Base-by-base conservation (phyloP, 2,888 invertebrate species). In the Melitaea athalia region DNA sequence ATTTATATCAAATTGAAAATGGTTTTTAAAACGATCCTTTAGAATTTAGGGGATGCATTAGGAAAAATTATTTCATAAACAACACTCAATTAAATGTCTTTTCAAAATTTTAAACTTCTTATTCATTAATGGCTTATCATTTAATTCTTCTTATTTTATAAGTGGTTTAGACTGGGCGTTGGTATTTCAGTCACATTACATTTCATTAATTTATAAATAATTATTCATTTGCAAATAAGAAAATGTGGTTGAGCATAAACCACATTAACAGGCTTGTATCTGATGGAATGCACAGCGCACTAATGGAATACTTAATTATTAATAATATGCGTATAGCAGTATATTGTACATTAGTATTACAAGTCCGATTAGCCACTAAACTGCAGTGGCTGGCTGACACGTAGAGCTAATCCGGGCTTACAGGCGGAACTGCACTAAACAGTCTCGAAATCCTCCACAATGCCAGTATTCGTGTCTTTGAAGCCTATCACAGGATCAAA, bases 401-500 rank as follows among this genome's bases (percentile, higher is more conserved):
- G 85, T 81, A 77, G 79, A 78, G 79, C 77, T 76, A 86, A 89
- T 89, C 89, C 84, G 52, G 74, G 89, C 84, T 90, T 89, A 90
- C 86, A 82, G 75, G 80, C 79, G 79, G 79, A 81, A 81, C 85
- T 80, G 83, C 78, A 81, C 85, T 86, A 84, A 87, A 86, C 85
- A 86, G 83, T 80, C 74, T 72, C 76, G 80, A 83, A 85, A 84
- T 85, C 84, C 85, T 79, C 81, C 76, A 82, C 87, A 85, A 81
- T 83, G 85, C 84, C 78, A 82, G 81, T 78, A 84, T 83, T 80
- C 91, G 89, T 90, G 91, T 88, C 88, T 88, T 89, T 86, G 87
- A 86, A 84, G 87, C 87, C 89, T 89, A 84, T 87, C 86, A 84
- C 83, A 82, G 91, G 91, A 92, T 92, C 89, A 91, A 86, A 86